These are phyloP conservation scores for Hippopotamus amphibius DNA, from an alignment of 2,113 vertebrate genomes.

Conservation along the genomic window DNA sequence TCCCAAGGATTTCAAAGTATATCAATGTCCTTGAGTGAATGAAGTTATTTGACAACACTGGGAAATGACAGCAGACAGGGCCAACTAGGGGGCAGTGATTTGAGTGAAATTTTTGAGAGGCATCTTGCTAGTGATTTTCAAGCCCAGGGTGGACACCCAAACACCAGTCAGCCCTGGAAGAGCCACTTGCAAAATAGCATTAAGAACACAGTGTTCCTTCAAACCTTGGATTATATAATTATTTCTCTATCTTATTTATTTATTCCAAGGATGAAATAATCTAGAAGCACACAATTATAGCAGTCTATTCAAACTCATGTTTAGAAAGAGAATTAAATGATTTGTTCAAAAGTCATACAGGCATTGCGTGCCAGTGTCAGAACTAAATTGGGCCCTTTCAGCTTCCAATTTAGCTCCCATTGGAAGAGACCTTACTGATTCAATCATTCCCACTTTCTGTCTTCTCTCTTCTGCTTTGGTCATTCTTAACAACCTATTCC, in stretches of 20 bases:
- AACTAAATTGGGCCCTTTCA: neutral
- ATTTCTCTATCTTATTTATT: conserved; percentile 54
- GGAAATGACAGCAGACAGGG: neutral
- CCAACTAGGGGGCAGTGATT: neutral
- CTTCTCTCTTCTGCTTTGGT: neutral
- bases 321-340: conserved; percentile 15
- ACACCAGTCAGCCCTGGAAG: neutral
- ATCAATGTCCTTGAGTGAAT: neutral
- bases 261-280: conserved; percentile 39
- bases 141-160: neutral
- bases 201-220: conserved; percentile 56
- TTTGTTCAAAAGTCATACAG: neutral
- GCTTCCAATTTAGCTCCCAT: neutral
- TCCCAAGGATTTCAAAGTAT: neutral
- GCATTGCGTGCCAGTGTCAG: neutral
- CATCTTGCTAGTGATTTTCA: neutral
- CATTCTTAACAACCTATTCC: neutral
- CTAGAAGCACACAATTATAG: neutral
- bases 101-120: neutral
- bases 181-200: neutral
- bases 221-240: conserved; percentile 25
- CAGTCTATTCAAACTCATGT: neutral
- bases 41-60: neutral
- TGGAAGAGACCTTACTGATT: neutral
- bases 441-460: neutral